Conservation (phyloP, 2,888 invertebrate genomes). For the Hypolimnas misippus region DNA sequence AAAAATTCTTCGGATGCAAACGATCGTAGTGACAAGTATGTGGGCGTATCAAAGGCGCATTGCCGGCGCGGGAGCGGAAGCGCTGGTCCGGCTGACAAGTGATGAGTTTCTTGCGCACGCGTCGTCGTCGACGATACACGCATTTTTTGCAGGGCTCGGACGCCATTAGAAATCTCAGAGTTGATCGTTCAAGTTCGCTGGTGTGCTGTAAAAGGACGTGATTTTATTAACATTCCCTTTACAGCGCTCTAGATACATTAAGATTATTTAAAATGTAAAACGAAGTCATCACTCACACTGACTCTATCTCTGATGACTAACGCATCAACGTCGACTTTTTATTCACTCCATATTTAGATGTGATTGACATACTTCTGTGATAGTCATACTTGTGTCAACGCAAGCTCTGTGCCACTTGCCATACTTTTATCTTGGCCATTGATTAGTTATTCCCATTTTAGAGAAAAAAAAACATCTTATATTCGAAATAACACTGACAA, state of each 20-base stretch:
- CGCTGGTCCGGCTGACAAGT: constrained; percentile 8
- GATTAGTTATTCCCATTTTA: too few relatives aligned
- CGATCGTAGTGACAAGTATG: background rate
- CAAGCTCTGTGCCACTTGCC: background rate
- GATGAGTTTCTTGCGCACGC: constrained; percentile 17
- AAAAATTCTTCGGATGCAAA: background rate
- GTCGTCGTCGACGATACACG: constrained; percentile 9
- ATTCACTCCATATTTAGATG: background rate
- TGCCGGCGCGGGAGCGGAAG: constrained; percentile 1
- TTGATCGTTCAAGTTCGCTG: background rate
- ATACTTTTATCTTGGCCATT: background rate
- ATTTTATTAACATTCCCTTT: constrained; percentile 21
- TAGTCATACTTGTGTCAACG: background rate
- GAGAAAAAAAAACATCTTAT: too few relatives aligned
- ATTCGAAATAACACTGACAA: too few relatives aligned
- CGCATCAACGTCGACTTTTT: background rate
- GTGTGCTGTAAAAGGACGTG: constrained; percentile 9
- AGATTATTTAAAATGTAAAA: constrained; percentile 11
- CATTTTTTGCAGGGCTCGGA: constrained; percentile 10
- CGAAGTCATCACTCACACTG: constrained; percentile 19
- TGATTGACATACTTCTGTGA: background rate
- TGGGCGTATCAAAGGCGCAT: background rate
- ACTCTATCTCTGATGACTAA: constrained; percentile 8
- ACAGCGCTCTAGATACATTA: constrained; percentile 9
- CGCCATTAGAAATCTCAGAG: constrained; percentile 21